Base-by-base conservation (phyloP, 1,140 invertebrate genomes). In the Glomeris maerens region DNA sequence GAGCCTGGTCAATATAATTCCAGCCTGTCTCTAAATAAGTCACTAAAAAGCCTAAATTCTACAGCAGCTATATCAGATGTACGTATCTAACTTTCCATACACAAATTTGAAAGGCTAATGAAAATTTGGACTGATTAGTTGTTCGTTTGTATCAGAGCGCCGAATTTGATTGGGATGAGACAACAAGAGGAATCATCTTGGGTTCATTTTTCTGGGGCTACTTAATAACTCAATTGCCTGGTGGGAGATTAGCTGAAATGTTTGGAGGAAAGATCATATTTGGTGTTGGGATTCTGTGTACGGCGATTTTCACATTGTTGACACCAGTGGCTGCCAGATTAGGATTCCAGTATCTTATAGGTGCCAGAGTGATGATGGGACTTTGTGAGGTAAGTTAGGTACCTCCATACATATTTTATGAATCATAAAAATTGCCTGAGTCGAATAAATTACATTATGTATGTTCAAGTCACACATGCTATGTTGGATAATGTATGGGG, bases 181-280 rank as follows among this genome's bases (percentile, higher is more conserved):
- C 71, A 47, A 80, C 79, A 10, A 83, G 88, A 66, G 83, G 83
- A 45, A 66, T 86, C 50, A 82, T 91, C 53, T 68, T 90, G 36
- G 79, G 80, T 22, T 77, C 83, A 17, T 90, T 89, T 63, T 89
- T 89, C 63, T 84, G 80, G 77, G 86, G 86, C 2, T 89, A 89
- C 60, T 73, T 87, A 39, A 66, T 84, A 0, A 83, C 82, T 0
- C 80, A 91, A 67, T 69, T 91, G 40, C 85, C 88, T 0, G 83
- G 83, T 28, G 85, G 80, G 1, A 71, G 79, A 50, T 64, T 89
- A 39, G 78, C 83, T 0, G 84, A 88, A 66, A 64, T 77, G 27
- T 76, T 80, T 56, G 84, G 83, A 2, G 83, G 82, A 1, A 89
- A 87, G 68, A 83, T 81, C 77, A 78, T 89, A 41, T 84, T 90